phyloP scores from a whole-genome alignment of 2,888 invertebrate genomes.

The Carabus problematicus region DNA sequence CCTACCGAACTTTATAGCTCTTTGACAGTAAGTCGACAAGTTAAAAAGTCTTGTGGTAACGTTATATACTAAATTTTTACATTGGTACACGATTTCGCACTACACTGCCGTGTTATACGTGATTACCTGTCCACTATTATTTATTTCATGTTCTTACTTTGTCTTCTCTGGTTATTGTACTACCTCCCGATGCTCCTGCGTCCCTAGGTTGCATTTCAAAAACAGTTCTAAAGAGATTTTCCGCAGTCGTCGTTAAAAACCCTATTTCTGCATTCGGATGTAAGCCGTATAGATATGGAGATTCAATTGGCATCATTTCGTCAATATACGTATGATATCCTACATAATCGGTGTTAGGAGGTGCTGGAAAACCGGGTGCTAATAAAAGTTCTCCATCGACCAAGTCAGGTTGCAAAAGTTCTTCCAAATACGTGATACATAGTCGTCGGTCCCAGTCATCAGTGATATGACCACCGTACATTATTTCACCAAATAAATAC shows the following conservation, averaged over 20 bases:
- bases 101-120: not conserved
- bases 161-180: constrained; percentile 90
- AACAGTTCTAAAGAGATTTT: constrained; percentile 90
- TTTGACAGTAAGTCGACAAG: too few relatives aligned
- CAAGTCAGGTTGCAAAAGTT: constrained; percentile 91
- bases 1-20: too few relatives aligned
- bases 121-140: not conserved
- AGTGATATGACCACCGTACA: constrained; percentile 98
- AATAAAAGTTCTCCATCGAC: constrained; percentile 92
- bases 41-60: too few relatives aligned
- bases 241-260: constrained; percentile 91
- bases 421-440: constrained; percentile 90
- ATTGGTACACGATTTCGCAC: too few relatives aligned
- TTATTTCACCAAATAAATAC: constrained; percentile 96
- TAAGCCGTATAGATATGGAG: constrained; percentile 91
- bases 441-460: constrained; percentile 95
- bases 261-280: constrained; percentile 98
- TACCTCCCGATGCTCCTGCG: constrained; percentile 83
- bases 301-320: constrained; percentile 90
- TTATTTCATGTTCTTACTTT: constrained; percentile 66
- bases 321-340: constrained; percentile 95
- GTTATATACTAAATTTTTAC: too few relatives aligned
- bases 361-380: constrained; percentile 90
- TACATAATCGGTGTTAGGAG: constrained; percentile 90
- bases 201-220: constrained; percentile 98